Evolutionary conservation across 2,113 vertebrate species (phyloP), one percentile per base, ranked within the genome.

Genomic region (Peucedramus taeniatus): DNA sequence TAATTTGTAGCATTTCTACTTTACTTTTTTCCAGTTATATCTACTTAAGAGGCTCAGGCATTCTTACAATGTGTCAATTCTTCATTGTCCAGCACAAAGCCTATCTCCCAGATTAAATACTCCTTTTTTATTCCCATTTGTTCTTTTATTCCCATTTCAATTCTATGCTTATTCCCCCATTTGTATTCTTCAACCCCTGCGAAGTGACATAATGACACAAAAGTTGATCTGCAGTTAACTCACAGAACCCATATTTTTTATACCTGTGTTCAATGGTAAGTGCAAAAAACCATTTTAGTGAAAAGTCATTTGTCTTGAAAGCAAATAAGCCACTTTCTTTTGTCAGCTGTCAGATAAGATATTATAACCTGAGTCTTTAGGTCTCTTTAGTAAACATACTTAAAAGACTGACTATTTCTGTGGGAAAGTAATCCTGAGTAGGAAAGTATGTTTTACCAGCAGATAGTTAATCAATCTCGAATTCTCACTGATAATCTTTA

Each of bases 371-470:
- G 60, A 33, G 3, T 61, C 37, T 76, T 87, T 35, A 90, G 7
- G 16, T 57, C 4, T 90, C 23, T 66, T 76, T 61, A 44, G 20
- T 53, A 10, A 65, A 7, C 23, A 10, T 33, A 24, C 17, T 76
- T 57, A 22, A 39, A 94, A 83, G 18, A 42, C 13, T n/a, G 39
- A 65, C 33, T 71, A 4, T 61, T 81, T 95, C 45, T 86, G 18
- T 86, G 39, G 53, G 42, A 88, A 94, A 83, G 20, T 23, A 53
- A 74, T 54, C 74, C 10, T 65, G 30, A 57, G 14, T 65, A 88
- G 75, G 50, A 92, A 91, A 89, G 78, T 69, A 27, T 26, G 42
- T 72, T 94, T 93, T 82, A 69, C 11, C 22, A 49, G 44, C 13
- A 87, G 71, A 54, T 21, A 51, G 10, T 64, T 85, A 53, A 86